Evolutionary conservation across 2,113 vertebrate genomes (phyloP), one percentile per base, ranked within the genome.

Genomic region (Burhinus oedicnemus): DNA sequence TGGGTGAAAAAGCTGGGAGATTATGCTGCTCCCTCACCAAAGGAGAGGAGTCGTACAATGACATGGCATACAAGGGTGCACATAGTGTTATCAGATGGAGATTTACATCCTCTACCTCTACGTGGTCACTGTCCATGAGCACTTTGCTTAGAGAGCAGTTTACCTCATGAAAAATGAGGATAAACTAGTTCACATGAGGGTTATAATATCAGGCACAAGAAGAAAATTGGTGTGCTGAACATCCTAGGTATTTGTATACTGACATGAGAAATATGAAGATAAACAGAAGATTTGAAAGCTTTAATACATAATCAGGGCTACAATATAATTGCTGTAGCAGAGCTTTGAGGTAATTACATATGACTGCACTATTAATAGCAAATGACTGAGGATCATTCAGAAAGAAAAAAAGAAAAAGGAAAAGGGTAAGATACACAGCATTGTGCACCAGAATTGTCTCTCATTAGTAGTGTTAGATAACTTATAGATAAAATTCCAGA

Each of bases 111-210:
- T 57, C 30, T 27, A 3, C 21, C 9, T n/a, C 38, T 64, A 1
- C 0, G 0, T 29, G 34, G 4, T 36, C 25, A 19, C n/a, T 70
- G 82, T 21, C 3, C 11, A 19, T 3, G 5, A 83, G 4, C 8
- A 21, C 5, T 72, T 45, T 29, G 6, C 6, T 76, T 23, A 38
- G 9, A 44, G 22, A 71, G 29, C 5, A 51, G 19, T n/a, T 71
- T 27, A 51, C 3, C 5, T 76, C 38, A 12, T 23, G 15, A 44
- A 80, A 87, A 45, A 65, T 64, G 9, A 69, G 34, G 61, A 32
- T 12, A 68, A 9, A 42, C 32, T 54, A 5, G 1, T 30, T 71
- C n/a, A 60, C 4, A 13, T 61, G 22, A 42, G 19, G 20, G 12
- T 71, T 54, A 61, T 21, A 54, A 9, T 40, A 40, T 8, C 27